Conservation (phyloP, 2,113 vertebrate genomes). For the Apteryx owenii region DNA sequence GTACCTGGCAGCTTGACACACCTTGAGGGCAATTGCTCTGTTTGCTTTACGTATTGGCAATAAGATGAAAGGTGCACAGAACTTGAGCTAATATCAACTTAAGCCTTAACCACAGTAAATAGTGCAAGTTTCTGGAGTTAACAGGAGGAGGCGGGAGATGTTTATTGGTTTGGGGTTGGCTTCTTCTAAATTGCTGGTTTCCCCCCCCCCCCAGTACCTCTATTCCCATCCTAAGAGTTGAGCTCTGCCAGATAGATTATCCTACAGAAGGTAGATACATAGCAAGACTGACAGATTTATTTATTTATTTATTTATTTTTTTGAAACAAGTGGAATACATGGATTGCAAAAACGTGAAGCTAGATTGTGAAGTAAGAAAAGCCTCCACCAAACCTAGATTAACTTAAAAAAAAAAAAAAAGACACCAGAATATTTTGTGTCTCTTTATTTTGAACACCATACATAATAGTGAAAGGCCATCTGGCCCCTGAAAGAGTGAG, state of each 20-base stretch:
- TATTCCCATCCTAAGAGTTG: not conserved
- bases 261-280: not conserved
- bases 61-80: not conserved
- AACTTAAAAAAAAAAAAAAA: not conserved
- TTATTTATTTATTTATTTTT: not conserved
- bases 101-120: not conserved
- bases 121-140: not conserved
- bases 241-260: not conserved
- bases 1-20: not conserved
- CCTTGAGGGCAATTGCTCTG: not conserved
- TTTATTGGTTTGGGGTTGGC: not conserved
- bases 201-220: not conserved
- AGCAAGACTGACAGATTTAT: not conserved
- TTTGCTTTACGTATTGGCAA: not conserved
- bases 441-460: not conserved
- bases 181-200: not conserved
- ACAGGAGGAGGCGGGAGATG: not conserved
- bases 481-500: not conserved
- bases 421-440: not conserved
- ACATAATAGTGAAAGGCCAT: not conserved
- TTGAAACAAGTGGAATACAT: not conserved
- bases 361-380: not conserved
- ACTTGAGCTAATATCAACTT: not conserved
- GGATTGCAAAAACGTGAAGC: not conserved
- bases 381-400: not conserved